Evolutionary conservation across 30 jellyfish, hydroid and myxozoan species (phyloP), one percentile per base, ranked within the genome.

Genomic region (Kudoa iwatai): DNA sequence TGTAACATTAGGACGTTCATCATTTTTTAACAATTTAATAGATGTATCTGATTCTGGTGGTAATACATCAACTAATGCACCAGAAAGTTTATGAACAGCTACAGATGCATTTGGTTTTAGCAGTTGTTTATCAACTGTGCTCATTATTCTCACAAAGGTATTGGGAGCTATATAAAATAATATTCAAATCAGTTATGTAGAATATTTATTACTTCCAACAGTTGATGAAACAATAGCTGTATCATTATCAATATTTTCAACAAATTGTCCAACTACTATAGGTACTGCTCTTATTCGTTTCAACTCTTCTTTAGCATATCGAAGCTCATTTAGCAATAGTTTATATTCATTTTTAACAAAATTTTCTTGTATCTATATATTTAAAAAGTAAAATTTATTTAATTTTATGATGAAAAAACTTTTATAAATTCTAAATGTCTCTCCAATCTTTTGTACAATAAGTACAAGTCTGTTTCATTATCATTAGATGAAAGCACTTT

Each of bases 41-140:
- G 85, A 54, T 32, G 85, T 68, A 55, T 68, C 90, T 4, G 90
- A 84, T 53, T 68, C 90, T 9, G 90, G 85, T 18, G 90, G 90
- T 1, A 68, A 51, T 18, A 68, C 53, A 47, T 68, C 90, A 17
- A 68, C 90, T 30, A 68, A 32, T 15, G 85, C 90, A 59, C 58
- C 58, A 23, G 90, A 58, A 43, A 57, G 90, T 45, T 68, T 68
- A 47, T 68, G 90, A 12, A 68, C 44, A 17, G 90, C 90, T 13
- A 68, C 90, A n/a, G 90, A 68, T n/a, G 85, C 85, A 48, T 59
- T 59, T 36, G 90, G 85, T 35, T 68, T 68, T 45, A 68, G 45
- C 52, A 68, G 23, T 39, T 68, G 85, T 33, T 62, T 47, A 31
- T 68, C 90, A 38, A 68, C 58, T 41, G 90, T 58, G 33, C 90